Percentiles rank a stretch among this genome's conserved stretches.
phyloP scores from a whole-genome alignment of 2,888 invertebrate genomes.

The Nipponacmea schrenckii region DNA sequence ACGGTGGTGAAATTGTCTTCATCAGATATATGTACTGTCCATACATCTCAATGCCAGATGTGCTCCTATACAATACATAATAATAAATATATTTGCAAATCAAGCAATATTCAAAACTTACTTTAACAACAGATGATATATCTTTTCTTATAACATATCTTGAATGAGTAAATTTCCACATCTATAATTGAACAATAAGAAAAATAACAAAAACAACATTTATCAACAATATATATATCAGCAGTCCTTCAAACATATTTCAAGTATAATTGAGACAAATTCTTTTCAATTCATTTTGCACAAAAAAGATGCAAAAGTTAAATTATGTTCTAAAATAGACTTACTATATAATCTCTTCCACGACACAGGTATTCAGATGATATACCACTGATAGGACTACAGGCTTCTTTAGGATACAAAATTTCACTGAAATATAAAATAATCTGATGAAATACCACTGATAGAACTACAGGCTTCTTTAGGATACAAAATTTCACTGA shows the following conservation, averaged over 20 bases:
- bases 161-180: conserved; percentile 83
- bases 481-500: conserved; percentile 82
- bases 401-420: conserved; percentile 79
- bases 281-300: conserved; percentile 7
- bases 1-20: too few relatives aligned
- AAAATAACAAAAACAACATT: conserved; percentile 12
- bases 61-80: too few relatives aligned
- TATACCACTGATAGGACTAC: conserved; percentile 79
- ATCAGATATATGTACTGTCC: too few relatives aligned
- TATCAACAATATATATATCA: not conserved
- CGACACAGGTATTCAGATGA: conserved; percentile 81
- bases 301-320: not conserved
- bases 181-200: conserved; percentile 72
- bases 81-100: too few relatives aligned
- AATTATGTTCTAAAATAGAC: conserved; percentile 61
- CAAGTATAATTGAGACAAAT: not conserved
- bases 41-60: too few relatives aligned
- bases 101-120: conserved; percentile 22
- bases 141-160: conserved; percentile 81
- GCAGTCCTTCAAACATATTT: not conserved
- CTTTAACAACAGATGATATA: conserved; percentile 77
- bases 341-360: conserved; percentile 87
- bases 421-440: conserved; percentile 74
- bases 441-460: conserved; percentile 78
- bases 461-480: conserved; percentile 77